Base-by-base conservation (phyloP, 2,113 vertebrate genomes). In the Castor canadensis region DNA sequence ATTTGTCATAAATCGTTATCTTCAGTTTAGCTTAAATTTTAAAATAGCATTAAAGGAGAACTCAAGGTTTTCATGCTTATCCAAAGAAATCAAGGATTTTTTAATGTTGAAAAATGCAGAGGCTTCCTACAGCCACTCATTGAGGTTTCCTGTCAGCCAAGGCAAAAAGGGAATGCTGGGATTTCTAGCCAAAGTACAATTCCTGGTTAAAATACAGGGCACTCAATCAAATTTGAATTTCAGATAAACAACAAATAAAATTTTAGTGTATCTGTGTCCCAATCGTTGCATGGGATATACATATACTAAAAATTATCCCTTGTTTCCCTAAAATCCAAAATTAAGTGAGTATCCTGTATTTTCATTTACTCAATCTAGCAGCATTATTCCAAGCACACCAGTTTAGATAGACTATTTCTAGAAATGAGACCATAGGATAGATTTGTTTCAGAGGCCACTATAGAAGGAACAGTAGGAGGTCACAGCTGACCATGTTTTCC, bases 281-380 rank as follows among this genome's bases (percentile, higher is more conserved):
- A 83, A 77, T 43, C 38, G 76, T 77, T 64, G 30, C 1, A 7
- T 7, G 17, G 30, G 62, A 77, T 4, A 71, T 66, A 76, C 22
- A 87, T 43, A 72, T n/a, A 35, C 49, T 52, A 91, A 84, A 92
- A 58, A 26, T 45, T 77, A 79, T 91, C 71, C 40, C 24, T 64
- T 64, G 3, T 72, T 66, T 91, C 86, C n/a, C 45, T 81, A 19
- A 80, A 94, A 88, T 24, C 64, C 52, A 91, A 66, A 62, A 73
- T 47, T 54, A 81, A 88, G 52, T 49, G 35, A 38, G 12, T 52
- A 85, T 52, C 20, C 20, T 71, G 1, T 17, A 77, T 56, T 89
- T 96, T 56, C 94, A 58, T 24, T 82, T 91, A 62, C 56, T 79
- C 76, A 80, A 38, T 80, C 45, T 58, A 47, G 38, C 54, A 76